Evolutionary conservation across 2,113 vertebrate genomes (phyloP).

Genomic region (Leptobrachium ailaonicum): DNA sequence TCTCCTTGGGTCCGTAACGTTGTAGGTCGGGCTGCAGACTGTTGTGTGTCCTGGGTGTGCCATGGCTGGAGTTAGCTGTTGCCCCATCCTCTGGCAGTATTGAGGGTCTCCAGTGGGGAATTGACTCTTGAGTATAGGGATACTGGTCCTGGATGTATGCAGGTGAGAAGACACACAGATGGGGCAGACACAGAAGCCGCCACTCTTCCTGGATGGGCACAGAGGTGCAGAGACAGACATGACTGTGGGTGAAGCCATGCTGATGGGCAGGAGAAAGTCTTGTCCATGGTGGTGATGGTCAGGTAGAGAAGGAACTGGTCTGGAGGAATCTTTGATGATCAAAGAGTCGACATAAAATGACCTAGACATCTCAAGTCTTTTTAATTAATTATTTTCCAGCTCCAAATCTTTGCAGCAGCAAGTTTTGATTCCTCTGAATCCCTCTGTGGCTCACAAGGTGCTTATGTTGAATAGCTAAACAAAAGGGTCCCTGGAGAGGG

Average conservation of each 20-base stretch:
- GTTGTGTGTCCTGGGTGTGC: constrained; percentile 85
- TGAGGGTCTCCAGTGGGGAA: constrained; percentile 78
- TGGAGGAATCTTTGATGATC: constrained; percentile 92
- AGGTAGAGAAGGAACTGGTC: constrained; percentile 70
- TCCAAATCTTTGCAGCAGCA: constrained; percentile 24
- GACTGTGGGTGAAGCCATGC: constrained; percentile 86
- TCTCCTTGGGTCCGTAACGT: constrained; percentile 89
- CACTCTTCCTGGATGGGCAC: constrained; percentile 89
- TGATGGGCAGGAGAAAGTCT: constrained; percentile 91
- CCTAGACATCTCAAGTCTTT: constrained; percentile 79
- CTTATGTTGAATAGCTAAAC: constrained; percentile 91
- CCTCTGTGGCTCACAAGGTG: constrained; percentile 85
- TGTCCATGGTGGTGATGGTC: constrained; percentile 76
- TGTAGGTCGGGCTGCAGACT: constrained; percentile 87
- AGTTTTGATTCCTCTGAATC: constrained; percentile 32
- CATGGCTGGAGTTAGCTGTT: constrained; percentile 68
- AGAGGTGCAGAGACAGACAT: constrained; percentile 84
- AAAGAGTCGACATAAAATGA: constrained; percentile 98
- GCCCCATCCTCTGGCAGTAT: constrained; percentile 81
- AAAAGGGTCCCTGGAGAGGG: constrained; percentile 95
- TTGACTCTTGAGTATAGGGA: constrained; percentile 86
- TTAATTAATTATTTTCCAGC: not conserved
- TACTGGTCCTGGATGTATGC: constrained; percentile 76
- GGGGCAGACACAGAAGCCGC: constrained; percentile 92
- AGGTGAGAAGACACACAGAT: constrained; percentile 95